Percentiles rank a stretch among this genome's conserved stretches.
These are phyloP conservation scores for Baccha elongata DNA, from an alignment of 2,888 invertebrate genomes.

Conservation along the genomic window DNA sequence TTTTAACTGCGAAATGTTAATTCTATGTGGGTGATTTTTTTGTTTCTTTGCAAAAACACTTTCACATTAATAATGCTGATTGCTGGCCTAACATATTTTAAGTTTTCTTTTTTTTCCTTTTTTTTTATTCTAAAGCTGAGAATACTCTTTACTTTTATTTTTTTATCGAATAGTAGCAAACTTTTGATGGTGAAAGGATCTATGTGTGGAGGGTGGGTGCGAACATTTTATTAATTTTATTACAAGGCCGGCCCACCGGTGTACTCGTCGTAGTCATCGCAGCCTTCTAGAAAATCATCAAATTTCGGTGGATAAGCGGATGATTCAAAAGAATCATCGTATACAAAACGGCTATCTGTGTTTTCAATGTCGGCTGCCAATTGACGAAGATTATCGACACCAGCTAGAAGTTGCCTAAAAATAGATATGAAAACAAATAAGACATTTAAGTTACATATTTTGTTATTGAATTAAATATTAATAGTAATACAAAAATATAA, in stretches of 20 bases:
- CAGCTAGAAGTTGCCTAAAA: conserved; percentile 86
- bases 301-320: conserved; percentile 64
- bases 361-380: conserved; percentile 86
- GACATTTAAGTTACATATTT: too few relatives aligned
- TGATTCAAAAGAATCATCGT: conserved; percentile 72
- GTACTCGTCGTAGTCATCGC: conserved; percentile 78
- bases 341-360: conserved; percentile 80
- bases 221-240: conserved; percentile 54
- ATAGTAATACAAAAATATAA: too few relatives aligned
- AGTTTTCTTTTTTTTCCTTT: neutral
- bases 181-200: conserved; percentile 9
- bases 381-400: conserved; percentile 86
- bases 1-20: conserved; percentile 16
- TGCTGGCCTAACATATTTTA: neutral
- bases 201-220: conserved; percentile 23
- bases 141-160: conserved; percentile 1
- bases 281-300: conserved; percentile 75
- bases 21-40: conserved; percentile 17
- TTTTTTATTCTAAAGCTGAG: neutral
- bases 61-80: too few relatives aligned
- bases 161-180: neutral
- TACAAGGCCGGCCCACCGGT: conserved; percentile 78
- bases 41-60: conserved; percentile 5
- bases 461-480: too few relatives aligned
- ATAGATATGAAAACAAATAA: neutral